A percentile compares a stretch with the other conserved stretches of the same genome.
phyloP scores from a whole-genome alignment of 2,888 invertebrate species.

The Apoda limacodes region DNA sequence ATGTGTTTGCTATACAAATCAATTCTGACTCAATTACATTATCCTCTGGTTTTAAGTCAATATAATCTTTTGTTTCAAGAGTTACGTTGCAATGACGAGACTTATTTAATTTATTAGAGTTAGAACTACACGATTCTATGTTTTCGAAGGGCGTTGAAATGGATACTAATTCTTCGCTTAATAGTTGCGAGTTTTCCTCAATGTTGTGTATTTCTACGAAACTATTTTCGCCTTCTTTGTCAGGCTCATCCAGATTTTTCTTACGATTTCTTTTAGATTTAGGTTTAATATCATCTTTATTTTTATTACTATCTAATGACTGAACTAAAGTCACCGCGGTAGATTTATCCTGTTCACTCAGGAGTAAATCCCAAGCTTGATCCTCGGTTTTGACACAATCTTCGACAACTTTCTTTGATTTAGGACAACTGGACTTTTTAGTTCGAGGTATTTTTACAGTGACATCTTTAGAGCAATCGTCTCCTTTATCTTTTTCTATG shows the following conservation, averaged over 20 bases:
- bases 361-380: conserved; percentile 57
- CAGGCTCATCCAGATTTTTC: conserved; percentile 36
- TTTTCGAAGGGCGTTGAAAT: conserved; percentile 51
- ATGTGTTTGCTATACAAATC: conserved; percentile 10
- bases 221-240: conserved; percentile 50
- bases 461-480: too few relatives aligned
- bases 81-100: conserved; percentile 32
- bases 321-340: conserved; percentile 21
- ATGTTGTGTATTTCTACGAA: conserved; percentile 62
- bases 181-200: conserved; percentile 43
- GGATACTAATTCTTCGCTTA: conserved; percentile 49
- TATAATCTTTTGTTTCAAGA: conserved; percentile 30
- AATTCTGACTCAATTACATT: conserved; percentile 5
- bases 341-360: conserved; percentile 39
- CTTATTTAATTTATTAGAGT: conserved; percentile 39
- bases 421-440: too few relatives aligned
- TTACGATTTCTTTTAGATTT: conserved; percentile 47
- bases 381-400: conserved; percentile 44
- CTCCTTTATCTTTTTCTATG: too few relatives aligned
- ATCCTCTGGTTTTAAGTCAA: neutral
- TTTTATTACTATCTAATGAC: conserved; percentile 23
- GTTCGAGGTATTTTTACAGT: too few relatives aligned
- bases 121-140: conserved; percentile 33
- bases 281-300: conserved; percentile 37
- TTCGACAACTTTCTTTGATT: conserved; percentile 9